Conservation (phyloP, 2,113 vertebrate species). For the Daubentonia madagascariensis region DNA sequence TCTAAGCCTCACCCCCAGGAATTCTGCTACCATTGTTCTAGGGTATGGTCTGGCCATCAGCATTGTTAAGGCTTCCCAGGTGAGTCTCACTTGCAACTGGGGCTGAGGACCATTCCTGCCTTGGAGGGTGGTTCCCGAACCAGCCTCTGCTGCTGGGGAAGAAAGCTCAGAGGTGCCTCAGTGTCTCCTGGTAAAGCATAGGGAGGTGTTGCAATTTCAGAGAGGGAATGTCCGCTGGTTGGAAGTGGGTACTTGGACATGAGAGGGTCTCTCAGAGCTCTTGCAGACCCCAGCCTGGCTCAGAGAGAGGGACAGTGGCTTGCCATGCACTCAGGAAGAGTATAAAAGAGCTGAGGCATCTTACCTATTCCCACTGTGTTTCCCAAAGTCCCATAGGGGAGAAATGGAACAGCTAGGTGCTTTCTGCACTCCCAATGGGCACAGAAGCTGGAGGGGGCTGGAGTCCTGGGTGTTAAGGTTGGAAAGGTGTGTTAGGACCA, state of each 20-base stretch:
- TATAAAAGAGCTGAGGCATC: accelerated
- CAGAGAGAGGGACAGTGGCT: not conserved
- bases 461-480: not conserved
- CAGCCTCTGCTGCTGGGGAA: not conserved
- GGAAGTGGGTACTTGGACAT: not conserved
- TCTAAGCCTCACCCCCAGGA: not conserved
- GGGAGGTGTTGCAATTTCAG: not conserved
- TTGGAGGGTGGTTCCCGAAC: not conserved
- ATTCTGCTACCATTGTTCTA: not conserved
- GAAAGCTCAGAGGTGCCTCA: not conserved
- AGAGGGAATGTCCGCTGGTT: not conserved
- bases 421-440: not conserved
- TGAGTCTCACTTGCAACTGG: not conserved
- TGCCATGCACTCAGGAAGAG: not conserved
- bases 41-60: not conserved
- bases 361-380: accelerated
- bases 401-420: accelerated
- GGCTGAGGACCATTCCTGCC: not conserved
- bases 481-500: not conserved
- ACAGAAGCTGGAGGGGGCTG: not conserved
- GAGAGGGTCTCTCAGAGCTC: not conserved
- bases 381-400: not conserved
- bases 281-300: not conserved
- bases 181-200: not conserved
- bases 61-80: not conserved